Conservation (phyloP, 2,797 vertebrate species). For the Adelosebastes latens region DNA sequence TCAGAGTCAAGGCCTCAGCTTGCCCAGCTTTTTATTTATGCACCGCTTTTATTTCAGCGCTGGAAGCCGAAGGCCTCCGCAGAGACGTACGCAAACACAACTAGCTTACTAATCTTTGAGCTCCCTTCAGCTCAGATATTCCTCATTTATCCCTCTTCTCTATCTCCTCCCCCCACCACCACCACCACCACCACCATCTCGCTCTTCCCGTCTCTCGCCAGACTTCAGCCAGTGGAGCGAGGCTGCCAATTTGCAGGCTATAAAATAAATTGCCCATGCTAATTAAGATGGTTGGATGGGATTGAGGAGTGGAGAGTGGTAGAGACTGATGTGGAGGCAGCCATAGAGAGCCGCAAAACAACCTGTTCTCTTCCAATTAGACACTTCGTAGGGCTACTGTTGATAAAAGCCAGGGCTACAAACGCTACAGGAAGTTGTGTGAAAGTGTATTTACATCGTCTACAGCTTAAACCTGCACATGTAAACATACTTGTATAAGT, state of each 20-base stretch:
- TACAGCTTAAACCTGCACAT: constrained; percentile 30
- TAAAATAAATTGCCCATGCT: constrained; percentile 81
- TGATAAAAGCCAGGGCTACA: constrained; percentile 44
- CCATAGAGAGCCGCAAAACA: constrained; percentile 67
- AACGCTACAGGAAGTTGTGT: constrained; percentile 22
- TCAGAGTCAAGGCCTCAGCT: constrained; percentile 3
- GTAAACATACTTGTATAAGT: constrained; percentile 43
- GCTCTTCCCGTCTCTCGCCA: constrained; percentile 46
- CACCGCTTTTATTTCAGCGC: not conserved
- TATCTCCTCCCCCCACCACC: constrained; percentile 3
- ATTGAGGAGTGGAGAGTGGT: constrained; percentile 44
- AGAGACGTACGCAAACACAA: constrained; percentile 24
- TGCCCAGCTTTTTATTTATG: not conserved
- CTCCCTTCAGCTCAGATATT: constrained; percentile 41
- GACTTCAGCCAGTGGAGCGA: constrained; percentile 62
- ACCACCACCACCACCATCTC: not conserved
- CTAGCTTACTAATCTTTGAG: constrained; percentile 33
- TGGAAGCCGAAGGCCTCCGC: not conserved
- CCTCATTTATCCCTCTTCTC: constrained; percentile 30
- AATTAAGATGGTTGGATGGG: constrained; percentile 77
- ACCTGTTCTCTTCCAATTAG: constrained; percentile 73
- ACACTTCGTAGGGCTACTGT: constrained; percentile 48
- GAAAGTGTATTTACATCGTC: constrained; percentile 52
- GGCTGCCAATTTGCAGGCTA: constrained; percentile 78
- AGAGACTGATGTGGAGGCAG: constrained; percentile 49